These are phyloP conservation scores for Sinelater perroti DNA, from an alignment of 2,888 invertebrate genomes.

Conservation along the genomic window DNA sequence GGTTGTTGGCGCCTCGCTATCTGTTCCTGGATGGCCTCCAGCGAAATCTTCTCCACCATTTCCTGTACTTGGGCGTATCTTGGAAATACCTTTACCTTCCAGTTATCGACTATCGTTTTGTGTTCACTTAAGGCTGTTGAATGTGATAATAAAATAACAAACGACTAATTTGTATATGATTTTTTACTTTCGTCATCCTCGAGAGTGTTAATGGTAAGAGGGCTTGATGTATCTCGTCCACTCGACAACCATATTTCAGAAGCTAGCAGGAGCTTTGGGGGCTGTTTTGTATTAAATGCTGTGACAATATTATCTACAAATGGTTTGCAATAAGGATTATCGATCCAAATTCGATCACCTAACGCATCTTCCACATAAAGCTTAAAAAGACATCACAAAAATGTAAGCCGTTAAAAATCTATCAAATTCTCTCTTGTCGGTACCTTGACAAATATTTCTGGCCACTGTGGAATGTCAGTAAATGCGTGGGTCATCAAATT, in stretches of 20 bases:
- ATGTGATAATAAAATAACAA: constrained; percentile 33
- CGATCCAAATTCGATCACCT: constrained; percentile 94
- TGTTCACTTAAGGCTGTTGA: constrained; percentile 60
- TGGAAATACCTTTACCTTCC: constrained; percentile 63
- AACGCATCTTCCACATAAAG: constrained; percentile 94
- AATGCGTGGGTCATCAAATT: constrained; percentile 86
- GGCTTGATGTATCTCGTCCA: constrained; percentile 60
- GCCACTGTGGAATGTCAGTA: constrained; percentile 86
- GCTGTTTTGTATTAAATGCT: constrained; percentile 82
- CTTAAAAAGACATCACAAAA: too few relatives aligned
- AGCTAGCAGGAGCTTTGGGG: constrained; percentile 74
- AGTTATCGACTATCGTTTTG: constrained; percentile 58
- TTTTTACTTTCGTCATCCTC: constrained; percentile 68
- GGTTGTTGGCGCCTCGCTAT: constrained; percentile 84
- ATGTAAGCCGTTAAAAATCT: background rate
- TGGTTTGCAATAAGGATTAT: constrained; percentile 87
- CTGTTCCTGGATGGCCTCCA: constrained; percentile 90
- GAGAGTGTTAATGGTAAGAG: constrained; percentile 60
- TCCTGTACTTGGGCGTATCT: constrained; percentile 72
- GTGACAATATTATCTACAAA: constrained; percentile 91
- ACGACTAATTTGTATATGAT: constrained; percentile 3
- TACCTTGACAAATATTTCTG: constrained; percentile 89
- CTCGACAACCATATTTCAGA: constrained; percentile 67
- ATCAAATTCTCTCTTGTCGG: background rate
- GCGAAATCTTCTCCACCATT: constrained; percentile 79